Conservation (phyloP, 2,797 vertebrate species). For the Cossypha niveicapilla region DNA sequence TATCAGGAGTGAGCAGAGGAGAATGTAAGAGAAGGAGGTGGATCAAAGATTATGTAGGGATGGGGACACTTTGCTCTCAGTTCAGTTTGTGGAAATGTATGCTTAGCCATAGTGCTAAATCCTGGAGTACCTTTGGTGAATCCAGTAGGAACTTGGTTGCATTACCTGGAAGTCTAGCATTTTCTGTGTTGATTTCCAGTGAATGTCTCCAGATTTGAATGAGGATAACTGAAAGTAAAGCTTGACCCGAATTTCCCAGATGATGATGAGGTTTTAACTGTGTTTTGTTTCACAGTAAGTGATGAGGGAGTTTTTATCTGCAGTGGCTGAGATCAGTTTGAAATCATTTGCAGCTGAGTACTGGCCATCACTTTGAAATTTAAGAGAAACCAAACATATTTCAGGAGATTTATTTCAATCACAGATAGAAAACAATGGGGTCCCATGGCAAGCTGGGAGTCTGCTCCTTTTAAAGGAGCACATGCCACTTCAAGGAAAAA, state of each 20-base stretch:
- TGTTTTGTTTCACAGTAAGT: background rate
- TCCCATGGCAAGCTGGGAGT: background rate
- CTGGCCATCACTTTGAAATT: background rate
- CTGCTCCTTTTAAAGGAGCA: background rate
- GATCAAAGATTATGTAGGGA: background rate
- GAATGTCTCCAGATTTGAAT: background rate
- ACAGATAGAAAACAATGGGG: background rate
- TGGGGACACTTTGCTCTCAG: background rate
- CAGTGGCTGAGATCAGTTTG: background rate
- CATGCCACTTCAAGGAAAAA: background rate
- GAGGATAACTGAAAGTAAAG: background rate
- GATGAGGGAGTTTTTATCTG: background rate
- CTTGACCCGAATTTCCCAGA: background rate
- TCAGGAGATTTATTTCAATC: background rate
- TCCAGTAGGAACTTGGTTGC: background rate
- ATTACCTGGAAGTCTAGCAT: background rate
- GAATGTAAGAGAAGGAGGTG: background rate
- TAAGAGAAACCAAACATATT: slow-evolving; percentile 22
- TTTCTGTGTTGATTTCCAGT: background rate
- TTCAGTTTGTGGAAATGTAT: background rate
- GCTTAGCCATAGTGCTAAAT: background rate
- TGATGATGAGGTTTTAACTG: background rate
- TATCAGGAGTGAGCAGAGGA: background rate
- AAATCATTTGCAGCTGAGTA: background rate
- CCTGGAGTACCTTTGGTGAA: background rate